Base-by-base conservation (phyloP, 2,797 vertebrate genomes). In the Vipera latastei region DNA sequence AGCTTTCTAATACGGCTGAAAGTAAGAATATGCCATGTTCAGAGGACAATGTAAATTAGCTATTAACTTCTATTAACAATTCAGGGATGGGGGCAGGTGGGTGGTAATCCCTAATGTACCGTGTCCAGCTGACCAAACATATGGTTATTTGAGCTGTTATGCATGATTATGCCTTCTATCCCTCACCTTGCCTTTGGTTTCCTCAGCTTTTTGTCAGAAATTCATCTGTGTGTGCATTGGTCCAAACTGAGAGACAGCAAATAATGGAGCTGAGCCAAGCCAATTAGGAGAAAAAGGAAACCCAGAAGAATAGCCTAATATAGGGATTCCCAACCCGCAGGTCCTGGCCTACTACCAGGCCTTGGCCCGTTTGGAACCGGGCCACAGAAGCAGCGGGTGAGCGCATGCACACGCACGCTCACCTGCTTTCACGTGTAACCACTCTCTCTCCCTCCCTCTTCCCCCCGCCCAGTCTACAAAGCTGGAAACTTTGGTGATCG, bases 371-470 rank as follows among this genome's bases (percentile, higher is more conserved):
- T 69, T 2, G 1, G n/a, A 32, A 38, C 16, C 16, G 18, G 69
- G 2, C 16, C 38, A 16, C 28, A 38, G 69, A 73, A 73, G 16
- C 69, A 73, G 69, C 0, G 2, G 6, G 32, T 38, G 16, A 73
- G 32, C 16, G 0, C 0, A 3, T 73, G n/a, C 18, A 38, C 32
- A 38, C 20, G 32, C 16, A 2, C 2, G 7, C 6, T 20, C 2
- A 73, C 32, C 2, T 2, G 6, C 69, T 8, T 4, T 73, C 6
- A 3, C 3, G 6, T 73, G 69, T 16, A 73, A 20, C 65, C 14
- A 32, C 18, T 32, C 2, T 14, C n/a, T 16, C n/a, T 69, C 6
- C 4, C 65, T 69, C 8, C 51, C 51, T n/a, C 14, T 4, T 16
- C 16, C 6, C 6, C 14, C 69, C 8, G 16, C 38, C 16, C 1